Evolutionary conservation across 2,888 invertebrate species (phyloP).

Genomic region (Stenchaetothrips biformis): DNA sequence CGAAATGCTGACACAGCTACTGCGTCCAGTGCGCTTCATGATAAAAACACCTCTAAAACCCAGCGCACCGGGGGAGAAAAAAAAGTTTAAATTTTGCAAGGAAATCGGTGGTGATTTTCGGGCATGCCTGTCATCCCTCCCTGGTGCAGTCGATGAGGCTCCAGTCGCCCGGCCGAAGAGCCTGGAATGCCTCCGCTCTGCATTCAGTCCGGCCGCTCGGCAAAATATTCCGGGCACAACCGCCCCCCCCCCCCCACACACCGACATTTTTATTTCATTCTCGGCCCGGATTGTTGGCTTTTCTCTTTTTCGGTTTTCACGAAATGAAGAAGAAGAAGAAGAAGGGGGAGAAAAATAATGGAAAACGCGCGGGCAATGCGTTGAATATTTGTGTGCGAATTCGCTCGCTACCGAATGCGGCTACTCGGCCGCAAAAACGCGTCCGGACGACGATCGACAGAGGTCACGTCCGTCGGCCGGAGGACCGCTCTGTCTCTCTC

Average conservation of each 20-base stretch:
- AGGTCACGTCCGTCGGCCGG: too few species aligned
- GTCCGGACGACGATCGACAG: too few species aligned
- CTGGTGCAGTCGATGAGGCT: too few species aligned
- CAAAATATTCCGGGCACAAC: slow-evolving; percentile 3
- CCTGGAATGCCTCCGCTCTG: too few species aligned
- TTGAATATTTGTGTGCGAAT: not conserved
- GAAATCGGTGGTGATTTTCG: too few species aligned
- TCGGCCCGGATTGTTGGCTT: not conserved
- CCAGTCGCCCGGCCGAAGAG: not conserved
- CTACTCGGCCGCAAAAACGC: too few species aligned
- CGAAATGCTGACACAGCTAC: too few species aligned
- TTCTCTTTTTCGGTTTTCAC: not conserved
- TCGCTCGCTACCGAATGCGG: not conserved
- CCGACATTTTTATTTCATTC: slow-evolving; percentile 20
- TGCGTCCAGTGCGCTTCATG: too few species aligned
- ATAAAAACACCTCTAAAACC: too few species aligned
- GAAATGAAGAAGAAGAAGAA: not conserved
- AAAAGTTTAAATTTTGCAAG: too few species aligned
- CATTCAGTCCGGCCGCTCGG: not conserved
- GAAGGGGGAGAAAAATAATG: not conserved
- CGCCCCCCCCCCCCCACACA: not conserved
- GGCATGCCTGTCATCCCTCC: too few species aligned
- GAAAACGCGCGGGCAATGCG: not conserved
- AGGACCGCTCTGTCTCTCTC: not conserved
- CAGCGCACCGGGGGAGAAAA: too few species aligned